Evolutionary conservation across 2,888 invertebrate genomes (phyloP).

Genomic region (Orthosia cruda): DNA sequence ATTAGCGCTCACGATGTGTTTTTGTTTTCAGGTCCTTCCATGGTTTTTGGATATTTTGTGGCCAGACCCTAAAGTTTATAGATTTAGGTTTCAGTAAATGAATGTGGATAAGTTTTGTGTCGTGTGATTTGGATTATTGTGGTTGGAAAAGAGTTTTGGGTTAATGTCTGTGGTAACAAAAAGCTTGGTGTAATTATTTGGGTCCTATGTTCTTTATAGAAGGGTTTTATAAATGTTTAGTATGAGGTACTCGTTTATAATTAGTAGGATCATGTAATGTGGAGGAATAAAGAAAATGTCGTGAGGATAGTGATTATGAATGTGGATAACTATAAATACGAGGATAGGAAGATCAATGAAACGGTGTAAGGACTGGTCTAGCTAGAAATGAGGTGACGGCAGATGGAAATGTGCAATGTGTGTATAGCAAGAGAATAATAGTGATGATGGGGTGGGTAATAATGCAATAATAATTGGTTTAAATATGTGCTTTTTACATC

Average conservation of each 20-base stretch:
- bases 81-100: conserved; percentile 29
- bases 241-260: neutral
- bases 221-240: neutral
- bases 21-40: conserved; percentile 37
- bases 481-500: too few species aligned
- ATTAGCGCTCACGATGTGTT: conserved; percentile 50
- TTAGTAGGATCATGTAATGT: too few species aligned
- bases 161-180: conserved; percentile 11
- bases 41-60: conserved; percentile 53
- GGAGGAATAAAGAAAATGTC: too few species aligned
- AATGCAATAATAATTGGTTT: too few species aligned
- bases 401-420: too few species aligned
- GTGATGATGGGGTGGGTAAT: too few species aligned
- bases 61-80: conserved; percentile 54
- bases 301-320: too few species aligned
- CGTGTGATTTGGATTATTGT: conserved; percentile 34
- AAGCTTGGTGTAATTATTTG: conserved; percentile 14
- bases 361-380: too few species aligned
- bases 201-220: neutral
- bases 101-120: conserved; percentile 39
- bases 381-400: too few species aligned
- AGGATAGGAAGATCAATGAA: too few species aligned
- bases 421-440: too few species aligned
- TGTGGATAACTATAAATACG: too few species aligned
- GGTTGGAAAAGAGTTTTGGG: conserved; percentile 19